Base-by-base conservation (phyloP, 1,140 invertebrate species). In the Phortica variegata region DNA sequence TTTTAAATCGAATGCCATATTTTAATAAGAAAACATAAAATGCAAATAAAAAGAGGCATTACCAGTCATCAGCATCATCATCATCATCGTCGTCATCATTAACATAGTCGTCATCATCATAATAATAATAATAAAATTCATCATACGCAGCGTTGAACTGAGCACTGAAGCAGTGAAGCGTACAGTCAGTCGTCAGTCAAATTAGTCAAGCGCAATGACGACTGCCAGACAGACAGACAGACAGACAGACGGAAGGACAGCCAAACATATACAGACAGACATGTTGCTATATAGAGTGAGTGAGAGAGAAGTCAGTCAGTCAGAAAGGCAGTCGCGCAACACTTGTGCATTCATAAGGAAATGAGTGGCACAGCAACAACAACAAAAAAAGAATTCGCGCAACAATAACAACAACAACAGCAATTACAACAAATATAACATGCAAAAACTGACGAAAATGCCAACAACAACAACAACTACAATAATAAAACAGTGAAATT, bases 341-440 rank as follows among this genome's bases (percentile, higher is more conserved):
- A n/a, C 19, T 48, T 60, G 58, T 60, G 58, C 58, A 60, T 56
- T 60, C 58, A 60, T 39, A 56, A 51, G 58, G 58, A 60, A 60
- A 60, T 60, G 58, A 56, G n/a, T n/a, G n/a, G n/a, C n/a, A n/a
- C n/a, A n/a, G n/a, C n/a, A n/a, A 60, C 58, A 60, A 49, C 57
- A 47, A 45, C 57, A 37, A 57, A 56, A 55, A 52, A 49, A 41
- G 58, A 32, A 49, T 40, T 43, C 12, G 29, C 12, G 29, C 29
- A 31, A 31, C 39, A 49, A 49, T 43, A 44, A 49, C 47, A 43
- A 53, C 43, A 49, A 49, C 40, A 44, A 47, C 39, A 3, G 21
- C 47, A 53, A n/a, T n/a, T n/a, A 53, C 43, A 49, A 49, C 40
- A 44, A 47, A 32, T 3, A 23, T 42, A 53, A 17, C 33, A 47